These are phyloP conservation scores for Haliclona indistincta DNA, from an alignment of 37 sponge, comb jelly and placozoan genomes.

Conservation along the genomic window DNA sequence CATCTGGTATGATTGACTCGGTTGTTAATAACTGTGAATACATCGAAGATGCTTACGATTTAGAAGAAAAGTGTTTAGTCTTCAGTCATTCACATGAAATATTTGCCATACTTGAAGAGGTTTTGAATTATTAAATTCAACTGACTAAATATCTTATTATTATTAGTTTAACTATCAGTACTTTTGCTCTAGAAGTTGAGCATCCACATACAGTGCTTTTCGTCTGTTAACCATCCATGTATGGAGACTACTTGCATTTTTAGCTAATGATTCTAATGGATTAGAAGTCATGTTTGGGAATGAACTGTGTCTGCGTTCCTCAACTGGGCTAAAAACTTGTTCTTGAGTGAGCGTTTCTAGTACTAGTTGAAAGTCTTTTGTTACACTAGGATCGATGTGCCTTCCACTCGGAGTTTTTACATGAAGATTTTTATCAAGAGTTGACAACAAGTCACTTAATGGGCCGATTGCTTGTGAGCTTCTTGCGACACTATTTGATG, in stretches of 20 bases:
- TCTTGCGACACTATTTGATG: background rate
- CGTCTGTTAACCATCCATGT: background rate
- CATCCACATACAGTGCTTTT: too few relatives aligned
- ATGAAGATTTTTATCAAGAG: background rate
- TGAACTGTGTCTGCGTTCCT: background rate
- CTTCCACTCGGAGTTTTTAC: conserved; percentile 7
- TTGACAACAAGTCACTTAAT: background rate
- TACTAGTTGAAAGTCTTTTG: too few relatives aligned
- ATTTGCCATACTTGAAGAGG: background rate
- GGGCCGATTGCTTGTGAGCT: conserved; percentile 9
- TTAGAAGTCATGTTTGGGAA: background rate
- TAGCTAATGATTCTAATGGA: conserved; percentile 6
- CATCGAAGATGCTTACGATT: background rate
- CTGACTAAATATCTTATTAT: too few relatives aligned
- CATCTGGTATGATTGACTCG: background rate
- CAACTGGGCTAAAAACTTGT: too few relatives aligned
- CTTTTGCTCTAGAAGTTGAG: too few relatives aligned
- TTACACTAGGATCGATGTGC: background rate
- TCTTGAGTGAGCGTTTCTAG: too few relatives aligned
- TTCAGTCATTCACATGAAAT: background rate
- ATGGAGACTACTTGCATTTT: too few relatives aligned
- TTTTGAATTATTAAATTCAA: background rate
- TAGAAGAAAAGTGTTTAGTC: background rate
- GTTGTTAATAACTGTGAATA: background rate
- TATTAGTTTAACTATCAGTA: background rate